phyloP scores from a whole-genome alignment of 1,140 invertebrate species.

The Trichogramma pretiosum region DNA sequence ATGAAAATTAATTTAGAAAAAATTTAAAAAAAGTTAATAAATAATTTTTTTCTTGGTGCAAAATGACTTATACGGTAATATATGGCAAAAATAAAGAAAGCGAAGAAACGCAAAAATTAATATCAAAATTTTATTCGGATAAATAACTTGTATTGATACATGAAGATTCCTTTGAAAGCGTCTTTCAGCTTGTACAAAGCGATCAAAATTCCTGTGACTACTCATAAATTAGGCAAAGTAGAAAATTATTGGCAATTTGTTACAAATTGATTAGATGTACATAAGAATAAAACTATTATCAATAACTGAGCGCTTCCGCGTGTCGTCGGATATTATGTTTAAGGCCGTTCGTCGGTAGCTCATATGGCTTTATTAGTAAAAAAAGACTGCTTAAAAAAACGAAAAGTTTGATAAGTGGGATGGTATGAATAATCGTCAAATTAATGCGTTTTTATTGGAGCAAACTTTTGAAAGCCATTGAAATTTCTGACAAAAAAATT shows the following conservation, averaged over 20 bases:
- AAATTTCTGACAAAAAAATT: too few relatives aligned
- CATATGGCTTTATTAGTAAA: constrained; percentile 15
- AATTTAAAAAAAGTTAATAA: too few relatives aligned
- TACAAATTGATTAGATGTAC: not conserved
- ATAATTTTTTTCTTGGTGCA: constrained; percentile 15
- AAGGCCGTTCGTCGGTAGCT: constrained; percentile 7
- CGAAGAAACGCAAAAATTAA: too few relatives aligned
- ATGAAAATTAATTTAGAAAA: too few relatives aligned
- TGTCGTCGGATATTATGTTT: not conserved
- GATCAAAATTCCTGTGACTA: constrained; percentile 3
- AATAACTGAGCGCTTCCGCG: not conserved
- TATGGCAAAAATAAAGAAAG: not conserved
- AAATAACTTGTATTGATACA: too few relatives aligned
- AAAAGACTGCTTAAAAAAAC: constrained; percentile 35
- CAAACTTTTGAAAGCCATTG: too few relatives aligned
- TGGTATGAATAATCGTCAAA: too few relatives aligned
- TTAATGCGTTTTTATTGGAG: too few relatives aligned
- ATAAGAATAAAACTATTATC: not conserved
- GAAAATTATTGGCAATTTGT: constrained; percentile 10
- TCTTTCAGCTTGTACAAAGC: constrained; percentile 18
- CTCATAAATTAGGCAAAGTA: not conserved
- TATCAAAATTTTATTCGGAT: too few relatives aligned
- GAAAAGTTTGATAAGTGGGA: constrained; percentile 15
- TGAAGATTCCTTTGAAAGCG: constrained; percentile 16
- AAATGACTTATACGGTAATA: constrained; percentile 1